Evolutionary conservation across 1,140 invertebrate species (phyloP).

Genomic region (Drosophila mayri): DNA sequence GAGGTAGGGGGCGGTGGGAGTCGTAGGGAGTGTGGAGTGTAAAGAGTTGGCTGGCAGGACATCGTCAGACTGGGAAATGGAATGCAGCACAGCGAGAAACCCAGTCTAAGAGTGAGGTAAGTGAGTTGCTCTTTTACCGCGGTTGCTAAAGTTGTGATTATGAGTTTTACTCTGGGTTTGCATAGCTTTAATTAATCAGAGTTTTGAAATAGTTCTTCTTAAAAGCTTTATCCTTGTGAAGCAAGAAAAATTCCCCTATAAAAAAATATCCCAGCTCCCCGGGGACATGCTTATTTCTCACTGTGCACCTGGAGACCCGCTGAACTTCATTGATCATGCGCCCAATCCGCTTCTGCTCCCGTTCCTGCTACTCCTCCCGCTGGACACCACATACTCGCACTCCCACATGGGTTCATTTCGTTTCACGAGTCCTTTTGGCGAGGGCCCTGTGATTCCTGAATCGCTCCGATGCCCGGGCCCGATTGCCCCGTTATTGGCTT

Average conservation of each 20-base stretch:
- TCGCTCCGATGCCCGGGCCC: slow-evolving; percentile 24
- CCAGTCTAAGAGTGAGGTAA: not conserved
- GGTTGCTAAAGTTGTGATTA: not conserved
- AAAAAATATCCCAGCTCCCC: too few species aligned
- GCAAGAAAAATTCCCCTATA: not conserved
- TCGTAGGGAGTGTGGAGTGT: not conserved
- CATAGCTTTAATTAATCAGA: not conserved
- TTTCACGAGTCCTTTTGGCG: slow-evolving; percentile 35
- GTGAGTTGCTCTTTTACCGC: not conserved
- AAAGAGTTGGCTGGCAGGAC: slow-evolving; percentile 8
- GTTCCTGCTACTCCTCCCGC: not conserved
- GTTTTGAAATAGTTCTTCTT: not conserved
- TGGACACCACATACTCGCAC: not conserved
- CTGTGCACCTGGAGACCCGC: slow-evolving; percentile 16
- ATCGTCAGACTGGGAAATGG: slow-evolving; percentile 29
- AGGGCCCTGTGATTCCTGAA: slow-evolving; percentile 40
- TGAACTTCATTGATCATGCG: slow-evolving; percentile 69
- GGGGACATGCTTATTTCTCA: not conserved
- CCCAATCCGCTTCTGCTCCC: slow-evolving; percentile 17
- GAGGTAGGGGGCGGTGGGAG: not conserved
- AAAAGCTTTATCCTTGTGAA: not conserved
- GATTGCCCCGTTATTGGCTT: slow-evolving; percentile 69
- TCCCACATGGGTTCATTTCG: slow-evolving; percentile 32
- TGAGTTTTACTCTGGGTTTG: not conserved
- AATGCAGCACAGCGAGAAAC: slow-evolving; percentile 34